These are phyloP conservation scores for Hyaena hyaena DNA, from an alignment of 2,113 vertebrate species.

Conservation along the genomic window DNA sequence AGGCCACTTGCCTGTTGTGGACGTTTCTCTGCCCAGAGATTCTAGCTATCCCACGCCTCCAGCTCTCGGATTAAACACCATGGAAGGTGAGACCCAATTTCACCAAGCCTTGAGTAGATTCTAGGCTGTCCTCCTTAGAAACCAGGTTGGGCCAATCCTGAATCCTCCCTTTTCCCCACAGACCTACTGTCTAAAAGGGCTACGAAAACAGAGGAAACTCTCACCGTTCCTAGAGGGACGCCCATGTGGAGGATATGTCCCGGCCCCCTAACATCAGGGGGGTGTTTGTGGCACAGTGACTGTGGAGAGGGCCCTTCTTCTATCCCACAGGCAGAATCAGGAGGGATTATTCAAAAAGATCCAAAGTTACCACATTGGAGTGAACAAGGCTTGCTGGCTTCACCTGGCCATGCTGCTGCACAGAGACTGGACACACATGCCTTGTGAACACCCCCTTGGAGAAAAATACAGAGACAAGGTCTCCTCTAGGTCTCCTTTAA, in stretches of 20 bases:
- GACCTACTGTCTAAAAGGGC: background rate
- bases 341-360: background rate
- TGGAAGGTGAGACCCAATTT: background rate
- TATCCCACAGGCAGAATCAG: background rate
- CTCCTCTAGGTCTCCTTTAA: background rate
- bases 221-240: background rate
- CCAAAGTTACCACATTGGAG: background rate
- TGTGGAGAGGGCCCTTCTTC: accelerated
- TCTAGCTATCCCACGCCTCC: background rate
- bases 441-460: background rate
- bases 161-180: background rate
- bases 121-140: background rate
- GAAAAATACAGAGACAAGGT: background rate
- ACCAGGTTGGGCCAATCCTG: background rate
- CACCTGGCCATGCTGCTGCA: no score
- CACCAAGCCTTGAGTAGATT: background rate
- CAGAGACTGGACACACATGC: background rate
- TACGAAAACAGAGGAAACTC: background rate
- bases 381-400: background rate
- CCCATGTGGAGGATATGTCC: background rate
- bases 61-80: background rate
- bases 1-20: background rate
- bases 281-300: background rate
- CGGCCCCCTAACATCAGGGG: no score
- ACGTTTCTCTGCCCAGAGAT: background rate